Evolutionary conservation across 1,140 invertebrate genomes (phyloP), one percentile per base, ranked within the genome.

Genomic region (Bactericera cockerelli): DNA sequence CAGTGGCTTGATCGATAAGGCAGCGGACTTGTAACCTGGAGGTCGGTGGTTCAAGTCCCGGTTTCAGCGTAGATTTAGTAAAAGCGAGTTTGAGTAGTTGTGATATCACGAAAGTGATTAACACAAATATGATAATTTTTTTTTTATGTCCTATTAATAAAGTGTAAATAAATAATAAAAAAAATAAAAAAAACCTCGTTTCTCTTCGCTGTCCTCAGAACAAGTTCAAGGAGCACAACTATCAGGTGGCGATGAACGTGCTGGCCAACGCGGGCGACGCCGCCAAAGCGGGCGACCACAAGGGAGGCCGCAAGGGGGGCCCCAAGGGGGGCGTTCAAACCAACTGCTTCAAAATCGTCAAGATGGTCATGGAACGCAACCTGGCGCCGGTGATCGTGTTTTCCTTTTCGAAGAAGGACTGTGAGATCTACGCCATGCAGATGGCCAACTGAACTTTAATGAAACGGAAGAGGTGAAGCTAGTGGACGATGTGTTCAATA

Each of bases 401-500:
- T 74, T 98, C 93, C 69, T 99, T 99, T 72, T 97, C 93, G 65
- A 96, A 97, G 70, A 98, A 97, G 70, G 95, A 99, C 63, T 99
- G 97, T 69, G 96, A 99, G 72, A 71, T 86, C 0, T 99, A 98
- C 72, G 97, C 95, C 0, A 82, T 93, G 75, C 89, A 94, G 72
- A 88, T 99, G 84, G 82, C 93, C 0, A 94, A 96, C 74, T 99
- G 60, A 94, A 99, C 75, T 94, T 99, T 64, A 99, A 98, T 70
- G 38, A 42, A 84, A 78, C 81, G 57, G 89, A 95, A 67, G 94
- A 99, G 69, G 98, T 98, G 70, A 82, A 83, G 66, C 70, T 96
- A 14, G 93, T 99, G 0, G 87, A 95, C 67, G 92, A 98, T 77
- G 92, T 99, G 1, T 99, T 98, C 66, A 86, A 85, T 59, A 99